A percentile compares a stretch with the other conserved stretches of the same genome.
Conservation (phyloP, 2,888 invertebrate species). For the Drosophila peninsularis region DNA sequence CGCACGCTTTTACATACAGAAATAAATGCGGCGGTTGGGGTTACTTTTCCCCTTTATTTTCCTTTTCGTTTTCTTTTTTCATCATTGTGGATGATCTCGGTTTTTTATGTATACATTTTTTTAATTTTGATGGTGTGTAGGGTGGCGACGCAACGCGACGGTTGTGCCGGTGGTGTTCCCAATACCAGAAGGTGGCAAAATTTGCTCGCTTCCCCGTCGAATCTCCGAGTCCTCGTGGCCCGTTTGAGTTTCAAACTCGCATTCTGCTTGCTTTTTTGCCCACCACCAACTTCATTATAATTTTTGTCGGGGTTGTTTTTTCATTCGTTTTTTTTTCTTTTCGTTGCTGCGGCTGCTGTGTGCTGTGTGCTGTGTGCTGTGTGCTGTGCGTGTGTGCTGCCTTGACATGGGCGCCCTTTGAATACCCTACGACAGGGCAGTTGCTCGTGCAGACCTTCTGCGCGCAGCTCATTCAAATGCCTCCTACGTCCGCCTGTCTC, state of each 20-base stretch:
- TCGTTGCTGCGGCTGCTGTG: constrained; percentile 20
- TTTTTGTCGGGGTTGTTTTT: constrained; percentile 78
- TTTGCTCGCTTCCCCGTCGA: constrained; percentile 40
- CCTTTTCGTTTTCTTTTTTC: constrained; percentile 30
- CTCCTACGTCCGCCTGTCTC: neutral
- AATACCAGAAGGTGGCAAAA: constrained; percentile 71
- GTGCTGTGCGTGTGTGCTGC: constrained; percentile 22
- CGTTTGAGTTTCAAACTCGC: constrained; percentile 60
- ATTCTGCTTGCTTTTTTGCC: constrained; percentile 44
- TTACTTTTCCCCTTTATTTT: constrained; percentile 5
- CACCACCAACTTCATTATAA: constrained; percentile 79
- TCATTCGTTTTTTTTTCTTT: constrained; percentile 58
- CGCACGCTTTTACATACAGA: constrained; percentile 2
- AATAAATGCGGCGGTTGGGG: neutral
- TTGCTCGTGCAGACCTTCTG: neutral
- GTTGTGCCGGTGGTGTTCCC: constrained; percentile 50
- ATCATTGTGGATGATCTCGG: constrained; percentile 63
- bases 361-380: too few species aligned
- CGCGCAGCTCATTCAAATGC: constrained; percentile 30
- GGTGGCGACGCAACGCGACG: constrained; percentile 47
- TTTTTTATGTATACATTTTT: constrained; percentile 63
- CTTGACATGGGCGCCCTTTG: constrained; percentile 4
- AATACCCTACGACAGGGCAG: constrained; percentile 47
- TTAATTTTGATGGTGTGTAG: constrained; percentile 62
- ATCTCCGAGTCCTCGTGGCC: constrained; percentile 10